A percentile compares a stretch with the other conserved stretches of the same genome.
phyloP scores from a whole-genome alignment of 2,888 invertebrate genomes.

The Lasioglossum lativentre region DNA sequence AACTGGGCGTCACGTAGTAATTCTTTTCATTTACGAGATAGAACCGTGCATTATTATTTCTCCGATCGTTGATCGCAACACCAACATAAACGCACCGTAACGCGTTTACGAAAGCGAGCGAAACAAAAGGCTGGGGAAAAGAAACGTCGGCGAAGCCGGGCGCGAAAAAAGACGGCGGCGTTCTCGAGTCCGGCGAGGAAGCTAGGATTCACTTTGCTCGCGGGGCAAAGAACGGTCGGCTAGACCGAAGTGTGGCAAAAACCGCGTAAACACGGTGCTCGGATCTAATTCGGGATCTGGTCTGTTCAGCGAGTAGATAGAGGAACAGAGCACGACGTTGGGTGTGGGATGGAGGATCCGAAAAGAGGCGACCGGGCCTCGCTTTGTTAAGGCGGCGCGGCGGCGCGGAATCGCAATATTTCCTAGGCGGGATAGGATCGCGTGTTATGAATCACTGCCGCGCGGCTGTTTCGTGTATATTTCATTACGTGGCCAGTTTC shows the following conservation, averaged over 20 bases:
- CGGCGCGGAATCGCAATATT: conserved; percentile 72
- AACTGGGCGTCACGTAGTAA: not conserved
- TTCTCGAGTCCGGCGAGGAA: conserved; percentile 20
- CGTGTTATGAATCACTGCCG: conserved; percentile 74
- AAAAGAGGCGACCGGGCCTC: conserved; percentile 41
- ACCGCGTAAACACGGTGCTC: conserved; percentile 54
- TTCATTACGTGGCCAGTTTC: conserved; percentile 74
- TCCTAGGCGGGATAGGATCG: conserved; percentile 72
- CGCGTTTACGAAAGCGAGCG: not conserved
- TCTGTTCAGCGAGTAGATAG: not conserved
- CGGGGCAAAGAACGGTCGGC: conserved; percentile 29
- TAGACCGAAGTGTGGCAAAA: conserved; percentile 34
- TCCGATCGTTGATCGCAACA: not conserved
- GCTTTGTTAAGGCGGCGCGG: conserved; percentile 71
- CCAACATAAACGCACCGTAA: not conserved
- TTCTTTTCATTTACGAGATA: not conserved
- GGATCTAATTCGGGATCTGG: conserved; percentile 53
- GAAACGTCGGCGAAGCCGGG: not conserved
- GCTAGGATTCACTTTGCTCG: conserved; percentile 51
- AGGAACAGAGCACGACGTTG: not conserved
- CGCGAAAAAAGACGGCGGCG: not conserved
- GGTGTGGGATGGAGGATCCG: conserved; percentile 29
- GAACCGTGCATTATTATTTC: not conserved
- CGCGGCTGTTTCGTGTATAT: conserved; percentile 71
- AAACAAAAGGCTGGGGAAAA: not conserved